Base-by-base conservation (phyloP, 2,113 vertebrate species). In the Chloropsis hardwickii region DNA sequence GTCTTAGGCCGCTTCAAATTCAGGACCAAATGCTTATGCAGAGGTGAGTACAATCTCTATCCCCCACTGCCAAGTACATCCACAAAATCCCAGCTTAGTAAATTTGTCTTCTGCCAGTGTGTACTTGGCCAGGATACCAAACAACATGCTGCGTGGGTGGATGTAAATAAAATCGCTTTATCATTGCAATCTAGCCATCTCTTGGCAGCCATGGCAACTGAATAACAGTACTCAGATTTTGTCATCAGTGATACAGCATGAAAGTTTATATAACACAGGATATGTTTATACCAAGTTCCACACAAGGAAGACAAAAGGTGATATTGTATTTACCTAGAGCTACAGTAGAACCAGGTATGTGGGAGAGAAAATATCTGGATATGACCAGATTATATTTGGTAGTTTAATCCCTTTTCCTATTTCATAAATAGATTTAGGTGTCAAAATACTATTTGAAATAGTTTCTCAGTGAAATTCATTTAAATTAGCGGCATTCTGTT, bases 81-180 rank as follows among this genome's bases (percentile, higher is more conserved):
- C 86, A 92, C 66, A 88, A 90, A 66, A 86, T 71, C 73, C 17
- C 67, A 39, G 27, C 22, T 86, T 35, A 58, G 60, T 70, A 90
- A 90, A 90, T 88, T 61, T 3, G n/a, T 90, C 72, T 92, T 88
- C 42, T 84, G 27, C 47, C 86, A 86, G 25, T 62, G 35, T 19
- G 10, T 44, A 33, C 51, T 80, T 60, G 64, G 51, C 28, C 42
- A 48, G 64, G 56, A 54, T 42, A 88, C 39, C 21, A 74, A 90
- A 62, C 56, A 85, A 47, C 56, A 37, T 10, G 5, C 29, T 58
- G 39, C 4, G 67, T 94, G 80, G 79, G 79, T 80, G 67, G 58
- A 77, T 86, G 79, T 61, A 90, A 90, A 95, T 83, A 94, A 94
- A 94, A 82, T 82, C 42, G 40, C 27, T 77, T 85, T 77, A 69